These are phyloP conservation scores for Lepus timidus DNA, from an alignment of 2,113 vertebrate genomes.

Conservation along the genomic window DNA sequence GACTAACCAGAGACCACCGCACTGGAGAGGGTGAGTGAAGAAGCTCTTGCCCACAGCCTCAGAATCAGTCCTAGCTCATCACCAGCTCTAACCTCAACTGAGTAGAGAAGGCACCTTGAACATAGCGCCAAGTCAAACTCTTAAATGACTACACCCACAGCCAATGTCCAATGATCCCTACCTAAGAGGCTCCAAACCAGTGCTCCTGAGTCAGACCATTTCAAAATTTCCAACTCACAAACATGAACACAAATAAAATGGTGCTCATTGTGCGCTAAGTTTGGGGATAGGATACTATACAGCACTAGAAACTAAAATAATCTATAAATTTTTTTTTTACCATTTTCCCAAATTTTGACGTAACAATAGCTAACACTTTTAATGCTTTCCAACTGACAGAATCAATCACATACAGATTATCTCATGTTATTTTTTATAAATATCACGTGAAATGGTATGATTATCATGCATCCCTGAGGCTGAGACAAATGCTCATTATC, in stretches of 20 bases:
- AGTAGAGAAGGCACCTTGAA: background rate
- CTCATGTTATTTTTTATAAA: slow-evolving; percentile 50
- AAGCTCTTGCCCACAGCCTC: background rate
- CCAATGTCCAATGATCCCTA: background rate
- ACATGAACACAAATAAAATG: slow-evolving; percentile 26
- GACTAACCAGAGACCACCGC: background rate
- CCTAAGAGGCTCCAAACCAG: background rate
- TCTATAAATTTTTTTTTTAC: background rate
- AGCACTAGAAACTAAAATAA: background rate
- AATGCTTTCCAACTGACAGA: slow-evolving; percentile 50
- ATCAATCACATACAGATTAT: background rate
- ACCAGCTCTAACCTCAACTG: background rate
- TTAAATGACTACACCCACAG: background rate
- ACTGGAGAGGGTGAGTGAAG: background rate
- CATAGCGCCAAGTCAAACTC: background rate
- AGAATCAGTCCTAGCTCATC: background rate
- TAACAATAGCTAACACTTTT: slow-evolving; percentile 18
- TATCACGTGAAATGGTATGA: background rate
- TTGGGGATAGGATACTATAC: background rate
- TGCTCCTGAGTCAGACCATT: background rate
- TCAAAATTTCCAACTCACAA: slow-evolving; percentile 41
- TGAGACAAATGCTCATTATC: slow-evolving; percentile 23
- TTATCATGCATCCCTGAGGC: slow-evolving; percentile 27
- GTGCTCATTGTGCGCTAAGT: background rate
- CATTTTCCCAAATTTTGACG: slow-evolving; percentile 32